These are phyloP conservation scores for Phocides pigmalion DNA, from an alignment of 1,140 invertebrate species.

Conservation along the genomic window DNA sequence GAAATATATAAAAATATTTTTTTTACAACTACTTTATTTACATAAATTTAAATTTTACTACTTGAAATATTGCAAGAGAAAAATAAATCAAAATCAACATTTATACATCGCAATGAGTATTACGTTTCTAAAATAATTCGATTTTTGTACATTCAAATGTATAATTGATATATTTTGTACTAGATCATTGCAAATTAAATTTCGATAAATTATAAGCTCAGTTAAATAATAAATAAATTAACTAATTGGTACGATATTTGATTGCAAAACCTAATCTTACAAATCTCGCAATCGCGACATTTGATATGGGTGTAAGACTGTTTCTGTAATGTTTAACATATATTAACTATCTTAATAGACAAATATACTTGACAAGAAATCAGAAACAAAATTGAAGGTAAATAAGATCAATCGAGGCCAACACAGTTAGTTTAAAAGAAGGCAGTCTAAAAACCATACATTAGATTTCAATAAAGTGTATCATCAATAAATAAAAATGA, in stretches of 20 bases:
- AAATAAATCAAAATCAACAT: slow-evolving; percentile 40
- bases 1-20: slow-evolving; percentile 38
- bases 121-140: slow-evolving; percentile 33
- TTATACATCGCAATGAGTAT: slow-evolving; percentile 51
- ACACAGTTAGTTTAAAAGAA: too few species aligned
- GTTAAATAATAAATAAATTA: slow-evolving; percentile 43
- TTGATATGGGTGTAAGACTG: too few species aligned
- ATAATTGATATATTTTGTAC: slow-evolving; percentile 57
- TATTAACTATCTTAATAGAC: too few species aligned
- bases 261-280: background rate
- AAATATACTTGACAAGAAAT: too few species aligned
- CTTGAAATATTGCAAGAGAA: slow-evolving; percentile 36
- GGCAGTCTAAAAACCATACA: too few species aligned
- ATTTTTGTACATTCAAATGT: slow-evolving; percentile 67
- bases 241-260: slow-evolving; percentile 20
- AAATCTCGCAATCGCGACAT: too few species aligned
- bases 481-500: too few species aligned
- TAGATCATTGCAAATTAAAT: slow-evolving; percentile 45
- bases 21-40: slow-evolving; percentile 65
- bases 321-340: too few species aligned
- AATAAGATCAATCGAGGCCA: too few species aligned
- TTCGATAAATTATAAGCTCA: slow-evolving; percentile 27
- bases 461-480: too few species aligned
- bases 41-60: slow-evolving; percentile 39
- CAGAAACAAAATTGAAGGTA: too few species aligned